A percentile compares a stretch with the other conserved stretches of the same genome.
These are phyloP conservation scores for Dallia pectoralis DNA, from an alignment of 2,797 vertebrate genomes.

Conservation along the genomic window DNA sequence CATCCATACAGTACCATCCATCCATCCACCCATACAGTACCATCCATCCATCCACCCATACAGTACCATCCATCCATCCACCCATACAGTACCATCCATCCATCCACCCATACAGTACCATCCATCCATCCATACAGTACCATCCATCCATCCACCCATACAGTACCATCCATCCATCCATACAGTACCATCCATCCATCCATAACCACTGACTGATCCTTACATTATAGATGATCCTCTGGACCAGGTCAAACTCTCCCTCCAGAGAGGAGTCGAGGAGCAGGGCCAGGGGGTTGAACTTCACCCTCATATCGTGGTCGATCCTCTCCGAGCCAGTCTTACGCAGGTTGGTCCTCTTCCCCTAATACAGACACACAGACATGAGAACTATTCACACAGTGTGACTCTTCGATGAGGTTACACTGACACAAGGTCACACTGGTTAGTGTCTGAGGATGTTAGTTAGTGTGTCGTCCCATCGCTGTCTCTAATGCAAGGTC, in stretches of 20 bases:
- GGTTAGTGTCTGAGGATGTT: neutral
- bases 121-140: neutral
- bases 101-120: no score
- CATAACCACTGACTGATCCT: constrained; percentile 29
- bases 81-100: neutral
- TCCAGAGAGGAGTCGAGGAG: constrained; percentile 94
- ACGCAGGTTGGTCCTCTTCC: constrained; percentile 87
- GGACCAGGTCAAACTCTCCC: constrained; percentile 95
- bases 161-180: neutral
- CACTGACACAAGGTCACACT: neutral
- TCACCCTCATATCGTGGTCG: constrained; percentile 80
- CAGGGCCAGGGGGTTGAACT: constrained; percentile 91
- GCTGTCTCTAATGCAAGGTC: neutral
- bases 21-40: no score
- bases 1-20: neutral
- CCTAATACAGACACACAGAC: constrained; percentile 63
- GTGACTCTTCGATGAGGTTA: neutral
- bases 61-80: neutral
- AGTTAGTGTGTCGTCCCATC: neutral
- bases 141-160: no score
- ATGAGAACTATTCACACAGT: neutral
- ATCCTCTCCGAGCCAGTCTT: constrained; percentile 81
- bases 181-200: neutral
- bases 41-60: no score
- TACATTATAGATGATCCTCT: constrained; percentile 96